These are phyloP conservation scores for Seriola quinqueradiata DNA, from an alignment of 2,113 vertebrate species.

Conservation along the genomic window DNA sequence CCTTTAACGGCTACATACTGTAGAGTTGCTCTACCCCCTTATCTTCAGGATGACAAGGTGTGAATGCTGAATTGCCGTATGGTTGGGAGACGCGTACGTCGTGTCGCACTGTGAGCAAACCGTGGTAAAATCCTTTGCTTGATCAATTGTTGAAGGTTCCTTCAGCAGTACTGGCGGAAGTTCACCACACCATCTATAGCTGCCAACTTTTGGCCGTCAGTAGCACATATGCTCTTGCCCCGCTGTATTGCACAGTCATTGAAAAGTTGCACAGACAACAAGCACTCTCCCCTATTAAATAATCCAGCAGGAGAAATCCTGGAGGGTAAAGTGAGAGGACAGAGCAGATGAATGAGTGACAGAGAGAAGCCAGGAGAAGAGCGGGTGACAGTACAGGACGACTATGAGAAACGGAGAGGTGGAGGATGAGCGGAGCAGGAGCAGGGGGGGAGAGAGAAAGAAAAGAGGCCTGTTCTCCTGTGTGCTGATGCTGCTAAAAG, in stretches of 20 bases:
- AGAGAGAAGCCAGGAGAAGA: slow-evolving; percentile 12
- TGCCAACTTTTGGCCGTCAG: background rate
- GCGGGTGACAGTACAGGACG: slow-evolving; percentile 17
- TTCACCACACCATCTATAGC: background rate
- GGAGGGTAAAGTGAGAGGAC: slow-evolving; percentile 52
- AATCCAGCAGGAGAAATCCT: slow-evolving; percentile 56
- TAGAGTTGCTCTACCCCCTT: slow-evolving; percentile 18
- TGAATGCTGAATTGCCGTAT: slow-evolving; percentile 33
- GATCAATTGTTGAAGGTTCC: background rate
- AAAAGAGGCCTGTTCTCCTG: slow-evolving; percentile 41
- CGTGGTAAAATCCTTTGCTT: background rate
- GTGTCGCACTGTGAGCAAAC: slow-evolving; percentile 14
- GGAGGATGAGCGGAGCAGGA: background rate
- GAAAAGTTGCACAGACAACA: slow-evolving; percentile 25
- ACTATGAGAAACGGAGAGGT: slow-evolving; percentile 15
- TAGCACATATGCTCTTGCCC: background rate
- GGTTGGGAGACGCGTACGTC: slow-evolving; percentile 42
- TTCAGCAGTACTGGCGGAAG: background rate
- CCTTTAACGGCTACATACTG: slow-evolving; percentile 3
- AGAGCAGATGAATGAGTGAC: slow-evolving; percentile 44
- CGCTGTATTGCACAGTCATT: background rate
- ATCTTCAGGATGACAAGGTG: slow-evolving; percentile 26
- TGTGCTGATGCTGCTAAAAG: slow-evolving; percentile 42
- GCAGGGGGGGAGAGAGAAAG: slow-evolving; percentile 9
- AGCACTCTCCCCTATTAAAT: slow-evolving; percentile 53